phyloP scores from a whole-genome alignment of 2,888 invertebrate genomes.

The Trichopria drosophilae region DNA sequence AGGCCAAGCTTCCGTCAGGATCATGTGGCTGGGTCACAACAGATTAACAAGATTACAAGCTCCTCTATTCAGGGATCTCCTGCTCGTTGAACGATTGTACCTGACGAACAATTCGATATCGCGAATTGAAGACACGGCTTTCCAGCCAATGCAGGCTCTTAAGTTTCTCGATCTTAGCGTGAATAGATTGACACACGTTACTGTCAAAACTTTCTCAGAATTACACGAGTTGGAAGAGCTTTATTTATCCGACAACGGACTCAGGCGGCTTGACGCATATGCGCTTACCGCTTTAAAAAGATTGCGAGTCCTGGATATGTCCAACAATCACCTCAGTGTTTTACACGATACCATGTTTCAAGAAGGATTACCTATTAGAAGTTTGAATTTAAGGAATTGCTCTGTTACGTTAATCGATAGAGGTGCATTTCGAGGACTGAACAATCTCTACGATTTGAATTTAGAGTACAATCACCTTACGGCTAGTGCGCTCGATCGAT shows the following conservation, averaged over 20 bases:
- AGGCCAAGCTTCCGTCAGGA: slow-evolving; percentile 81
- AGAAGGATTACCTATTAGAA: slow-evolving; percentile 73
- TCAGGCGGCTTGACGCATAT: slow-evolving; percentile 71
- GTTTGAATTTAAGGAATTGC: slow-evolving; percentile 75
- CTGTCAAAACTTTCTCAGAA: slow-evolving; percentile 76
- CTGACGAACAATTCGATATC: slow-evolving; percentile 81
- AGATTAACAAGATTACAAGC: slow-evolving; percentile 72
- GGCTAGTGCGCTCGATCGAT: slow-evolving; percentile 69
- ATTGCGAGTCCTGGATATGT: slow-evolving; percentile 76
- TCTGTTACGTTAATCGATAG: slow-evolving; percentile 74
- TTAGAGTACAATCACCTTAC: slow-evolving; percentile 74
- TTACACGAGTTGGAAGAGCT: slow-evolving; percentile 79
- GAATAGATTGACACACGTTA: slow-evolving; percentile 73
- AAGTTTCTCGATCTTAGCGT: slow-evolving; percentile 80
- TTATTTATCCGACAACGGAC: slow-evolving; percentile 73
- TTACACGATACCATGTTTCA: slow-evolving; percentile 76
- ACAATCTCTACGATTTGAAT: slow-evolving; percentile 77
- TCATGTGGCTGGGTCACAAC: slow-evolving; percentile 88
- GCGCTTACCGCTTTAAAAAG: slow-evolving; percentile 76
- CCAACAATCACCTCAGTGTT: slow-evolving; percentile 74
- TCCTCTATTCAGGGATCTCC: slow-evolving; percentile 76
- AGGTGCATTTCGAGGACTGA: slow-evolving; percentile 72
- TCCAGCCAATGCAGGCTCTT: slow-evolving; percentile 74
- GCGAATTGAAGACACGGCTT: slow-evolving; percentile 79
- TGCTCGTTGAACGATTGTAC: slow-evolving; percentile 77